These are phyloP conservation scores for Pionites leucogaster DNA, from an alignment of 2,113 vertebrate species.

Conservation along the genomic window DNA sequence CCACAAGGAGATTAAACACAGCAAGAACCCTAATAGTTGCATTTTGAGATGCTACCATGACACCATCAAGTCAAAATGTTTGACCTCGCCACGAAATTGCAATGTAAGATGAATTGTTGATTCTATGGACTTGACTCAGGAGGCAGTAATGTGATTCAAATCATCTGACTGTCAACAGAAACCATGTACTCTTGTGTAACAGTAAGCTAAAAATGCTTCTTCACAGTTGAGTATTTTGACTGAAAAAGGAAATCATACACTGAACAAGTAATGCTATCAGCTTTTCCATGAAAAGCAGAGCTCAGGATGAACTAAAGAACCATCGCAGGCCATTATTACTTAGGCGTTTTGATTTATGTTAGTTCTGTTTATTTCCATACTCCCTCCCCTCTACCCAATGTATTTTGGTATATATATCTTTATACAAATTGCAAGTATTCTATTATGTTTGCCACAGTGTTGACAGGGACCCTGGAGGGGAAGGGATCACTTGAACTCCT, in stretches of 20 bases:
- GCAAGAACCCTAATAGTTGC: background rate
- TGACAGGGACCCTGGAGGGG: background rate
- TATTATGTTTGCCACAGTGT: background rate
- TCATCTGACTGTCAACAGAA: conserved; percentile 27
- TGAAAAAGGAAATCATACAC: background rate
- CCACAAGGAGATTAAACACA: background rate
- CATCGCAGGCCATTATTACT: background rate
- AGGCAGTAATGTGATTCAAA: conserved; percentile 21
- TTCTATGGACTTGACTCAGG: background rate
- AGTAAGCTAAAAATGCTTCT: conserved; percentile 10
- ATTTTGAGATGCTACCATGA: background rate
- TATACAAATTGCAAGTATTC: background rate
- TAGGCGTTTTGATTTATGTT: background rate
- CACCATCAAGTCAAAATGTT: background rate
- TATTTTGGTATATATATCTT: background rate
- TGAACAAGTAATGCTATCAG: conserved; percentile 15
- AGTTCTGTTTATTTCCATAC: background rate
- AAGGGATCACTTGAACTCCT: background rate
- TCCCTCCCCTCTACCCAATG: background rate
- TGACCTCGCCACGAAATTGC: conserved; percentile 7
- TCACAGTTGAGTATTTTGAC: background rate
- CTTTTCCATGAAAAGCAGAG: background rate
- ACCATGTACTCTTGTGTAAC: background rate
- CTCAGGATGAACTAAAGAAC: background rate
- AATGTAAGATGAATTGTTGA: background rate